A percentile compares a stretch with the other conserved stretches of the same genome.
These are phyloP conservation scores for Schizotus pectinicornis DNA, from an alignment of 2,888 invertebrate species.

Conservation along the genomic window DNA sequence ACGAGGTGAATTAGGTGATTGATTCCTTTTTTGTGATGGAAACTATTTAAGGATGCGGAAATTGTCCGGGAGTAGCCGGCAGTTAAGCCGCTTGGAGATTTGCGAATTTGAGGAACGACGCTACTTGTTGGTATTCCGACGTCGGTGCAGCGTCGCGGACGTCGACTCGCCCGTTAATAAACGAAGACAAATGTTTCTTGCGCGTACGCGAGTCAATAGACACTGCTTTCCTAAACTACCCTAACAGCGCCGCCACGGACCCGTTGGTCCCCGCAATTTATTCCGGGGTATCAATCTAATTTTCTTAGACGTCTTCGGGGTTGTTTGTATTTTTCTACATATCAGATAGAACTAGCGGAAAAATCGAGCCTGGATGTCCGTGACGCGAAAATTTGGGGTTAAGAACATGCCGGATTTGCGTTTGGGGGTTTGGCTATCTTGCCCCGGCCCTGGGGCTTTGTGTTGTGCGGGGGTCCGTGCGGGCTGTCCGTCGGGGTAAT, in stretches of 20 bases:
- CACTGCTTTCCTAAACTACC: constrained; percentile 15
- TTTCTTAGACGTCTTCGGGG: too few relatives aligned
- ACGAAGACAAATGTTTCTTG: constrained; percentile 42
- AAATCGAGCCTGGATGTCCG: too few relatives aligned
- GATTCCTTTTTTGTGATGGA: constrained; percentile 8
- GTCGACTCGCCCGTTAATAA: constrained; percentile 37
- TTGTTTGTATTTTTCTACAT: too few relatives aligned
- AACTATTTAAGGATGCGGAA: constrained; percentile 19
- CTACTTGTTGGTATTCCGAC: constrained; percentile 40
- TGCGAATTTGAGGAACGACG: constrained; percentile 44
- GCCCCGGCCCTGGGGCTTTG: constrained; percentile 5
- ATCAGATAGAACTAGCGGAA: too few relatives aligned
- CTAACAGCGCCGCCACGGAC: constrained; percentile 1
- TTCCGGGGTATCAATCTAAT: too few relatives aligned
- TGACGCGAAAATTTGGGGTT: too few relatives aligned
- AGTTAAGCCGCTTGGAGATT: constrained; percentile 43
- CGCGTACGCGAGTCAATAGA: constrained; percentile 29
- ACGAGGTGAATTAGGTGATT: not conserved
- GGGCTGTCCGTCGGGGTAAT: constrained; percentile 16
- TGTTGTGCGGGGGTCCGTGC: not conserved
- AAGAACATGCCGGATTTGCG: too few relatives aligned
- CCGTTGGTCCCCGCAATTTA: too few relatives aligned
- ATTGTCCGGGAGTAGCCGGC: constrained; percentile 11
- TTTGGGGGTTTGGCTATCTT: too few relatives aligned
- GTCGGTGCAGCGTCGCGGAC: constrained; percentile 26